Evolutionary conservation across 1,140 invertebrate genomes (phyloP).

Genomic region (Lamellibrachia luymesi): DNA sequence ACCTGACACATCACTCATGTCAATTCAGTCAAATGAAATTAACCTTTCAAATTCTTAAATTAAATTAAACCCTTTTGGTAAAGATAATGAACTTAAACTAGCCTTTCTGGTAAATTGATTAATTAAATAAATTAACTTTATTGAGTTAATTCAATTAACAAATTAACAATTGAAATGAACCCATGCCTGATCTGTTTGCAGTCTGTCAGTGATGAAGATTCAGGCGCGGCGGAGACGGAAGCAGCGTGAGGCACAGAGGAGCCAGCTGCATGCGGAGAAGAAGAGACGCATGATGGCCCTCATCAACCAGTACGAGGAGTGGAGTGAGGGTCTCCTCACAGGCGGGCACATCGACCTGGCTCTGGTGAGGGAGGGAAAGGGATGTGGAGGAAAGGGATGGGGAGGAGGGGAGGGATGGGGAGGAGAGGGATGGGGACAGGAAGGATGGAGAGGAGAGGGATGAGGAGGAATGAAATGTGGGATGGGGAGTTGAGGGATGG

Average conservation of each 20-base stretch:
- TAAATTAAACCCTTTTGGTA: too few relatives aligned
- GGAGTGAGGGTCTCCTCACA: conserved; percentile 34
- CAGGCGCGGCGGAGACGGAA: conserved; percentile 48
- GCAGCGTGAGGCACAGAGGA: conserved; percentile 48
- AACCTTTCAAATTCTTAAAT: too few relatives aligned
- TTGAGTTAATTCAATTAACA: neutral
- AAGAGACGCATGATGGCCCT: conserved; percentile 41
- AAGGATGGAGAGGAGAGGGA: neutral
- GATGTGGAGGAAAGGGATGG: neutral
- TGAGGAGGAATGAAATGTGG: too few relatives aligned
- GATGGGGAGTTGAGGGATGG: too few relatives aligned
- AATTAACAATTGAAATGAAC: neutral
- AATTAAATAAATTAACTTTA: neutral
- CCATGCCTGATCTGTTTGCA: conserved; percentile 21
- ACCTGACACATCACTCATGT: too few relatives aligned
- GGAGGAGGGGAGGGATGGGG: neutral
- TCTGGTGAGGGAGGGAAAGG: conserved; percentile 35
- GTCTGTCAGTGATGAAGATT: conserved; percentile 53
- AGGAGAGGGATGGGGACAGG: too few relatives aligned
- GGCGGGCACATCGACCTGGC: conserved; percentile 48
- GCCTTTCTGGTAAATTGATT: too few relatives aligned
- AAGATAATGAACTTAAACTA: too few relatives aligned
- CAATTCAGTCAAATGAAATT: too few relatives aligned
- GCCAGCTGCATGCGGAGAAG: conserved; percentile 37
- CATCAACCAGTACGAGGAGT: conserved; percentile 48